A percentile compares a stretch with the other conserved stretches of the same genome.
Evolutionary conservation across 2,888 invertebrate species (phyloP).

Genomic region (Miltochrista miniata): DNA sequence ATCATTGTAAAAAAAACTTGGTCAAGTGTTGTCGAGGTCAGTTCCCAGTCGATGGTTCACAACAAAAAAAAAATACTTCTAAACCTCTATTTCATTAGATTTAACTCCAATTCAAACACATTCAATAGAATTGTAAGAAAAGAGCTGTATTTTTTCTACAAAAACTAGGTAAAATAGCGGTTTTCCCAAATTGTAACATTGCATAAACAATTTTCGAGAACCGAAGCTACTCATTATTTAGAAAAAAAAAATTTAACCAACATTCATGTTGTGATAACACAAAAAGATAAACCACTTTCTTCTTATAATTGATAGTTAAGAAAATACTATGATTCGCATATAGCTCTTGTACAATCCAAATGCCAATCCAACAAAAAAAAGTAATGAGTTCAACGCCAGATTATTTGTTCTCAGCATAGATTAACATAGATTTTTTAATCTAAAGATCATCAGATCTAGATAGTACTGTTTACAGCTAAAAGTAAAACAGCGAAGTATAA

Average conservation of each 20-base stretch:
- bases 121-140: too few species aligned
- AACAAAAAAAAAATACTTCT: too few species aligned
- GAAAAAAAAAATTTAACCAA: conserved; percentile 11
- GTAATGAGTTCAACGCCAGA: conserved; percentile 21
- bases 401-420: conserved; percentile 11
- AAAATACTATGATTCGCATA: conserved; percentile 19
- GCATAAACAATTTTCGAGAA: conserved; percentile 16
- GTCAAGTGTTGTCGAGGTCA: too few species aligned
- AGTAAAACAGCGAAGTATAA: neutral
- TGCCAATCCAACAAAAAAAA: conserved; percentile 22
- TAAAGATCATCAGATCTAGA: too few species aligned
- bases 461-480: too few species aligned
- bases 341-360: conserved; percentile 11
- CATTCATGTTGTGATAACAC: conserved; percentile 34
- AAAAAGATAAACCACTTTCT: conserved; percentile 35
- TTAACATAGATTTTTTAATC: conserved; percentile 15
- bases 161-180: neutral
- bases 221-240: conserved; percentile 24
- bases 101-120: too few species aligned
- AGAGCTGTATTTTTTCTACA: too few species aligned
- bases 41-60: too few species aligned
- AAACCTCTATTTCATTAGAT: too few species aligned
- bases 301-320: conserved; percentile 33
- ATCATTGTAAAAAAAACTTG: too few species aligned
- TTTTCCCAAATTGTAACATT: too few species aligned